Percentiles rank a stretch among this genome's conserved stretches.
These are phyloP conservation scores for Allygus modestus DNA, from an alignment of 2,888 invertebrate genomes.

Conservation along the genomic window DNA sequence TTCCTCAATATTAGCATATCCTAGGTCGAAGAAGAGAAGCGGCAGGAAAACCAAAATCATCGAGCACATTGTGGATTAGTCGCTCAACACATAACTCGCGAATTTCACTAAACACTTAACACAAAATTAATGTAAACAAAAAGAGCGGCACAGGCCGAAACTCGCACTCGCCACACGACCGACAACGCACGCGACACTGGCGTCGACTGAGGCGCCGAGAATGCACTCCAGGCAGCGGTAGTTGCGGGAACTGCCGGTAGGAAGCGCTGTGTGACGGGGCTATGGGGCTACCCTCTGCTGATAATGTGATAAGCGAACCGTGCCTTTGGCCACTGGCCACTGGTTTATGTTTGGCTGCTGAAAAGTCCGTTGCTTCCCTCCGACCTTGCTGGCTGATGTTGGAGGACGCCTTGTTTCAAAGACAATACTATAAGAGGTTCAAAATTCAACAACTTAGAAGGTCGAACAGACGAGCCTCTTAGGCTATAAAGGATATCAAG, in stretches of 20 bases:
- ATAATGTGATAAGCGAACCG: slow-evolving; percentile 9
- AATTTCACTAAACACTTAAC: slow-evolving; percentile 6
- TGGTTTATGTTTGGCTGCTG: neutral
- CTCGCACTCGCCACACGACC: neutral
- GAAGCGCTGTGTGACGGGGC: neutral
- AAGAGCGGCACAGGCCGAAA: neutral
- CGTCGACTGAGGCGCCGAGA: slow-evolving; percentile 2
- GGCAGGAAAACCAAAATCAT: slow-evolving; percentile 11
- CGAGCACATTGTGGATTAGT: slow-evolving; percentile 6
- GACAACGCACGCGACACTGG: slow-evolving; percentile 15
- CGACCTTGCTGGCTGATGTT: neutral
- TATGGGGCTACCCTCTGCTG: neutral
- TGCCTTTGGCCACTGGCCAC: neutral
- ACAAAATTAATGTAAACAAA: slow-evolving; percentile 11
- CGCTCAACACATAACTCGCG: slow-evolving; percentile 40
- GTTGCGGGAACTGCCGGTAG: slow-evolving; percentile 21
- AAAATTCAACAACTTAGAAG: too few relatives aligned
- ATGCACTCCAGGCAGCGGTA: neutral
- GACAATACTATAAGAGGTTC: too few relatives aligned
- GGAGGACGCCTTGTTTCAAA: neutral
- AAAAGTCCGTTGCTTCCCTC: neutral
- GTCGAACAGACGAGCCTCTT: too few relatives aligned
- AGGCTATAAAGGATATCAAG: too few relatives aligned
- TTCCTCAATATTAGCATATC: slow-evolving; percentile 58
- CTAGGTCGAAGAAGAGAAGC: slow-evolving; percentile 9